Base-by-base conservation (phyloP, 1,140 invertebrate genomes). In the Brachionus calyciflorus region DNA sequence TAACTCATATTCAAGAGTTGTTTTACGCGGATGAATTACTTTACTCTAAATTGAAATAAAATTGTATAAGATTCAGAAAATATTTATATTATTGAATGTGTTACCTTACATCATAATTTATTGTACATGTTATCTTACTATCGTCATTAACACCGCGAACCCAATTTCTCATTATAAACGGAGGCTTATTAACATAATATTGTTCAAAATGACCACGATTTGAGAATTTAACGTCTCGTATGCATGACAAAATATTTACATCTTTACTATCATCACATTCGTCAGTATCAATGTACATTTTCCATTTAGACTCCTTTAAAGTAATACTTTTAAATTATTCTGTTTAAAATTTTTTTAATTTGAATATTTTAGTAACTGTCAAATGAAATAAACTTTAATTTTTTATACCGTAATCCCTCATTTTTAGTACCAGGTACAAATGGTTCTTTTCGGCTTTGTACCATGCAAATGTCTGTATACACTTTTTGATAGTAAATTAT, bases 211-310 rank as follows among this genome's bases (percentile, higher is more conserved):
- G 79, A 55, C 24, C 77, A 19, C 76, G 60, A 79, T 46, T 78
- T 63, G 19, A 17, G 44, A 80, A 80, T 37, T 77, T 78, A 33
- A 80, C 79, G 75, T 80, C 79, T 28, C 78, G 78, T 17, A 80
- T 80, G 60, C 79, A 80, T 4, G 73, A 73, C 14, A 19, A 21
- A 24, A 73, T 30, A 40, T 73, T 73, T 10, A 80, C 53, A 55
- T 78, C 78, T 12, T 69, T 77, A 2, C 79, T 78, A 55, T 78
- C 78, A n/a, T 80, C 79, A 4, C 78, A 76, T 77, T 80, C 79
- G 53, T 80, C 79, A 3, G 78, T 76, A 48, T 80, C 79, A 14
- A 79, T 75, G 77, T 76, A 80, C 79, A 80, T 80, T 73, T 80
- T 80, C 79, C 79, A 80, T 57, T 80, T 80, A 37, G 79, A 75